Base-by-base conservation (phyloP, 2,113 vertebrate genomes). In the Pterocles orientalis region DNA sequence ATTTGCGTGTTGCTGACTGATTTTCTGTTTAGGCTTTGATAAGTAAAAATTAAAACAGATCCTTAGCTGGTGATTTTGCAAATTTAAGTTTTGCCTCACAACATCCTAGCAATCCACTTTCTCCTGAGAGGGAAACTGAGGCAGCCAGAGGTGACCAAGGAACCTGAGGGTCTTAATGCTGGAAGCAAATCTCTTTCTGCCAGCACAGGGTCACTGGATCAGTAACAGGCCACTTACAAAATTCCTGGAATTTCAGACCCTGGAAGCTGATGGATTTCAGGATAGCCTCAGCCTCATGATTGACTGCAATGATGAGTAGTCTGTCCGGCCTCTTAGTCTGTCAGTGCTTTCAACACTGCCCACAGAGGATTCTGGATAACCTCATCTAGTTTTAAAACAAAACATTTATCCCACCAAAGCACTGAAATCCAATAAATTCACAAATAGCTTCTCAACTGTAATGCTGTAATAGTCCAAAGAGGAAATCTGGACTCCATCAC, bases 401-500 rank as follows among this genome's bases (percentile, higher is more conserved):
- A 95, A n/a, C n/a, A n/a, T 41, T 82, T 57, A 24, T 82, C 70
- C 53, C 34, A 60, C 48, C 75, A 71, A 73, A 92, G 47, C 65
- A 33, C 73, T 88, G 53, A 75, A 92, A 94, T 82, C 18, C 82
- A 80, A 45, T 76, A 82, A 88, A 83, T 86, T 83, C 58, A 88
- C 62, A 69, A 88, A 83, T 65, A 29, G 76, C 72, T 24, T 92
- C 39, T 48, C 31, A 80, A 57, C 53, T 54, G 60, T 34, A 51
- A 25, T 68, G 70, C 72, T 83, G 33, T 87, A 84, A 77, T 90
- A 93, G 28, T 79, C 78, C 43, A 69, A 76, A 83, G 68, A 70
- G 81, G 68, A 81, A 86, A 69, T 87, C 50, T 81, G 54, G 65
- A 72, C 33, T 86, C 29, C n/a, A 39, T 93, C 54, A 69, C 39